phyloP scores from a whole-genome alignment of 2,888 invertebrate genomes.

The Schrankia costaestrigalis region DNA sequence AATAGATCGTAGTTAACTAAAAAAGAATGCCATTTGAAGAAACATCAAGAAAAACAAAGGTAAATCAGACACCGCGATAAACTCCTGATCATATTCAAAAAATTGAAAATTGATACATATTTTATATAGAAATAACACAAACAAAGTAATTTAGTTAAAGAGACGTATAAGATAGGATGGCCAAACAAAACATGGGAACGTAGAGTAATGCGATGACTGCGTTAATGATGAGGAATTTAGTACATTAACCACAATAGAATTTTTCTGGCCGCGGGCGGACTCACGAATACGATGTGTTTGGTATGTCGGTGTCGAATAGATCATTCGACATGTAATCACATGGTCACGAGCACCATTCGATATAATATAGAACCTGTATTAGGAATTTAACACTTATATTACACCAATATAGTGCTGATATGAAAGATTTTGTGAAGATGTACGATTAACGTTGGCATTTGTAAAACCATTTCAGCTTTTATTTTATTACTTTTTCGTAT shows the following conservation, averaged over 20 bases:
- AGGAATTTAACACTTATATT: constrained; percentile 42
- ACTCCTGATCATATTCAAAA: too few relatives aligned
- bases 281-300: constrained; percentile 48
- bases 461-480: too few relatives aligned
- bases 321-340: constrained; percentile 52
- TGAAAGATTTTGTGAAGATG: too few relatives aligned
- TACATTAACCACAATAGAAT: constrained; percentile 77
- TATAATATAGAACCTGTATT: constrained; percentile 40
- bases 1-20: too few relatives aligned
- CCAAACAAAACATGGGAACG: constrained; percentile 52
- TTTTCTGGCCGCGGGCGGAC: constrained; percentile 71
- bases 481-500: too few relatives aligned
- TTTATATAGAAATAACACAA: too few relatives aligned
- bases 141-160: constrained; percentile 47
- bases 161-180: constrained; percentile 48
- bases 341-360: constrained; percentile 56
- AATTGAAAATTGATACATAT: too few relatives aligned
- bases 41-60: too few relatives aligned
- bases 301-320: constrained; percentile 56
- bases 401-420: constrained; percentile 21
- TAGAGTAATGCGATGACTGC: constrained; percentile 55
- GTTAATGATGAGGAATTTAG: constrained; percentile 75
- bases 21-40: too few relatives aligned
- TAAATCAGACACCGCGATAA: too few relatives aligned
- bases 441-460: too few relatives aligned